Percentiles rank a stretch among this genome's conserved stretches.
These are phyloP conservation scores for Ectemnius lituratus DNA, from an alignment of 2,888 invertebrate genomes.

Conservation along the genomic window DNA sequence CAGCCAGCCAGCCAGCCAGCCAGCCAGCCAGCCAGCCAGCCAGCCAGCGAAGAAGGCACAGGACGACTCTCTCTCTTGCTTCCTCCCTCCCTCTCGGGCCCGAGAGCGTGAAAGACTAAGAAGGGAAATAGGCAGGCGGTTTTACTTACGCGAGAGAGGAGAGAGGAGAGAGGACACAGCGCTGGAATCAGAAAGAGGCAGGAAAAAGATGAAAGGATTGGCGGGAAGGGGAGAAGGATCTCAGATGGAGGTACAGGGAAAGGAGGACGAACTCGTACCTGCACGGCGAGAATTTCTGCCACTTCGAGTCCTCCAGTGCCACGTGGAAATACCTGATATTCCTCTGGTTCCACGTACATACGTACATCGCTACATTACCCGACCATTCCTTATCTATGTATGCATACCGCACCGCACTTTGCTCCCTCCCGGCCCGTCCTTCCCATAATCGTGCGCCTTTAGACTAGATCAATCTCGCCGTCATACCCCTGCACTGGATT, in stretches of 20 bases:
- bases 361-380: too few species aligned
- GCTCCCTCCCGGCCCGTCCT: too few species aligned
- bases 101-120: not conserved
- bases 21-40: too few species aligned
- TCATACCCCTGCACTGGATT: too few species aligned
- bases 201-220: slow-evolving; percentile 14
- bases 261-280: slow-evolving; percentile 46
- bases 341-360: not conserved
- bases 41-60: too few species aligned
- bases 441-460: too few species aligned
- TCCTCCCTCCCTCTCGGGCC: too few species aligned
- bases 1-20: too few species aligned
- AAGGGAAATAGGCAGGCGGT: not conserved
- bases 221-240: not conserved
- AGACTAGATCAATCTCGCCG: too few species aligned
- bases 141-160: slow-evolving; percentile 7
- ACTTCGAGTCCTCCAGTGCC: slow-evolving; percentile 26
- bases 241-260: slow-evolving; percentile 16
- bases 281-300: slow-evolving; percentile 53
- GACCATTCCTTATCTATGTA: too few species aligned
- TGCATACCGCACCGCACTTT: too few species aligned
- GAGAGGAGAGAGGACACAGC: slow-evolving; percentile 10
- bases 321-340: slow-evolving; percentile 28
- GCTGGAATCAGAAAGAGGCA: not conserved
- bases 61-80: too few species aligned